A percentile compares a stretch with the other conserved stretches of the same genome.
phyloP scores from a whole-genome alignment of 92 coral and sea anemone genomes.

The Diadumene lineata region DNA sequence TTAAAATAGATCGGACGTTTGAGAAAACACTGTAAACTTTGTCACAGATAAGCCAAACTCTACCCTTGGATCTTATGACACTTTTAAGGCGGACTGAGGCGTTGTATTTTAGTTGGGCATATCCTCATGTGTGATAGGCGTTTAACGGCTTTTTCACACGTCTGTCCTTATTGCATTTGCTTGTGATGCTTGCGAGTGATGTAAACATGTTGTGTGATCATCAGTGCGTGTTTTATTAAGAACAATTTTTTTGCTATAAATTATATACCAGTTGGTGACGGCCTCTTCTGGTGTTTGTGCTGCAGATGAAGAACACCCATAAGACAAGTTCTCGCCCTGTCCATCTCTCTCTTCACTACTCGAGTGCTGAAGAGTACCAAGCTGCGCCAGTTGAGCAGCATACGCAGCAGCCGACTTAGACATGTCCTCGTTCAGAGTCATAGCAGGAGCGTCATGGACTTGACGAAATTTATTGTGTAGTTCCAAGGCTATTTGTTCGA shows the following conservation, averaged over 20 bases:
- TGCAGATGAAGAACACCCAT: slow-evolving; percentile 21
- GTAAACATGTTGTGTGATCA: no score
- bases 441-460: slow-evolving; percentile 65
- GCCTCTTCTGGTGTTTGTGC: slow-evolving; percentile 27
- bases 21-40: no score
- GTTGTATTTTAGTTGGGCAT: no score
- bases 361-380: slow-evolving; percentile 62
- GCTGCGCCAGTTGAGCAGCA: slow-evolving; percentile 57
- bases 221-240: background rate
- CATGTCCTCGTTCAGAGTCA: slow-evolving; percentile 67
- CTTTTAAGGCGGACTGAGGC: no score
- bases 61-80: no score
- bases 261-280: slow-evolving; percentile 26
- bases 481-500: slow-evolving; percentile 46
- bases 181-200: no score
- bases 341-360: slow-evolving; percentile 41
- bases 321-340: slow-evolving; percentile 66
- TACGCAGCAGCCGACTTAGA: slow-evolving; percentile 59
- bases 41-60: no score
- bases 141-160: no score
- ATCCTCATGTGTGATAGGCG: no score
- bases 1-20: no score
- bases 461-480: slow-evolving; percentile 73
- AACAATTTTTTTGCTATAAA: background rate
- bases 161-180: no score